phyloP scores from a whole-genome alignment of 2,797 vertebrate genomes.

The Macropodus opercularis region DNA sequence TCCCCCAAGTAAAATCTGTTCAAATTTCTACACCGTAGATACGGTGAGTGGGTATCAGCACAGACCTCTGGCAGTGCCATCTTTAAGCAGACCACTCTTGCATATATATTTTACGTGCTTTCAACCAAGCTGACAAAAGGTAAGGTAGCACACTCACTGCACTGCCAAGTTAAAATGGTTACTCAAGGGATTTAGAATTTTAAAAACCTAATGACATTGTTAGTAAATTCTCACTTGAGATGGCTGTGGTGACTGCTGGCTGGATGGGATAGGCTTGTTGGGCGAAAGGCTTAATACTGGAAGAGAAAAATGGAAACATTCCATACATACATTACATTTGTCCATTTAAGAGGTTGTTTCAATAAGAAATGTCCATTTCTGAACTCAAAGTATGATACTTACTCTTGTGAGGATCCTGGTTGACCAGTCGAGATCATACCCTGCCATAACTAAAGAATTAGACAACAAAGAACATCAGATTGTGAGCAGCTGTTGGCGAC shows the following conservation, averaged over 20 bases:
- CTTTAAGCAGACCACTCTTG: background rate
- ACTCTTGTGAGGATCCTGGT: conserved; percentile 99
- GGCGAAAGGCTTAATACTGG: conserved; percentile 97
- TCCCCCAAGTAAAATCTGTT: too few relatives aligned
- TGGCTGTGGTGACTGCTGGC: conserved; percentile 92
- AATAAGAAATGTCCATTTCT: background rate
- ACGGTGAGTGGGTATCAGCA: too few relatives aligned
- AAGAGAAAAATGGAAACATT: conserved; percentile 58
- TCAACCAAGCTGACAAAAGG: background rate
- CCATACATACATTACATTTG: conserved; percentile 8
- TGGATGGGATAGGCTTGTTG: conserved; percentile 97
- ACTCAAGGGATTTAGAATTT: too few relatives aligned
- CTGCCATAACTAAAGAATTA: conserved; percentile 93
- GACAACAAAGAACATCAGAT: conserved; percentile 59
- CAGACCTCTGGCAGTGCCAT: background rate
- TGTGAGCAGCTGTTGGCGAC: conserved; percentile 56
- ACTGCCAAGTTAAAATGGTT: background rate
- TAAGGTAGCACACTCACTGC: background rate
- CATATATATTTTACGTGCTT: conserved; percentile 21
- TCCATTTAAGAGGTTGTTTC: background rate
- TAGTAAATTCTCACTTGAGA: conserved; percentile 87
- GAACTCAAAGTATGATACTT: conserved; percentile 75
- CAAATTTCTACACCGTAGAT: too few relatives aligned
- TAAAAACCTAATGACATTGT: too few relatives aligned
- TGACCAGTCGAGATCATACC: conserved; percentile 97